Percentiles rank a stretch among this genome's conserved stretches.
These are phyloP conservation scores for Cossypha niveicapilla DNA, from an alignment of 2,797 vertebrate species.

Conservation along the genomic window DNA sequence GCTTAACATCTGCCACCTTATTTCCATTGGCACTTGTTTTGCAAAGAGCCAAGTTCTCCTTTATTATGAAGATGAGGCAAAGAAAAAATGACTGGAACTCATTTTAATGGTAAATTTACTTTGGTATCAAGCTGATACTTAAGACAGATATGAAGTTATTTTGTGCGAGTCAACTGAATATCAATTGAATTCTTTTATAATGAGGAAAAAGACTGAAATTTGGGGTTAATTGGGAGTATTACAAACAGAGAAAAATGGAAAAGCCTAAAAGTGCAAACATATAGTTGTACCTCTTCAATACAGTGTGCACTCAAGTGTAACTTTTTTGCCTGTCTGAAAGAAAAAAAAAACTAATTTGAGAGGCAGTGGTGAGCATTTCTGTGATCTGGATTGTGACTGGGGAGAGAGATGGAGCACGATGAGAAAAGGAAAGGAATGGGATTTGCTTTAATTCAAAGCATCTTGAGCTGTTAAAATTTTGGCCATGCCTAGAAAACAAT, in stretches of 20 bases:
- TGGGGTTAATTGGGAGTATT: background rate
- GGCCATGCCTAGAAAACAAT: background rate
- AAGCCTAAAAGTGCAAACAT: background rate
- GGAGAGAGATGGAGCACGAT: background rate
- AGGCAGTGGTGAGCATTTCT: background rate
- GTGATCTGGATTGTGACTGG: background rate
- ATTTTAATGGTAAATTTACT: background rate
- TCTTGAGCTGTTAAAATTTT: background rate
- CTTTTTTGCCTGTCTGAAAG: background rate
- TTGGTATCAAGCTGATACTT: background rate
- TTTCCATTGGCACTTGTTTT: background rate
- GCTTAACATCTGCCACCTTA: background rate
- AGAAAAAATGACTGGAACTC: background rate
- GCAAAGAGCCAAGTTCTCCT: background rate
- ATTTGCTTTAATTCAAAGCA: background rate
- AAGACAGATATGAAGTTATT: background rate
- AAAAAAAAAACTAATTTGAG: background rate
- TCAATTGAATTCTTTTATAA: background rate
- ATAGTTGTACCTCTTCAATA: background rate
- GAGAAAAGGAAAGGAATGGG: background rate
- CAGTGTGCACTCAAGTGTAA: background rate
- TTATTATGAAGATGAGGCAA: background rate
- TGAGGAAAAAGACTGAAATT: background rate
- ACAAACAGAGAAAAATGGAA: background rate
- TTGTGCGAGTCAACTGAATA: background rate